These are phyloP conservation scores for Heliothis subflexa DNA, from an alignment of 1,140 invertebrate genomes.

Conservation along the genomic window DNA sequence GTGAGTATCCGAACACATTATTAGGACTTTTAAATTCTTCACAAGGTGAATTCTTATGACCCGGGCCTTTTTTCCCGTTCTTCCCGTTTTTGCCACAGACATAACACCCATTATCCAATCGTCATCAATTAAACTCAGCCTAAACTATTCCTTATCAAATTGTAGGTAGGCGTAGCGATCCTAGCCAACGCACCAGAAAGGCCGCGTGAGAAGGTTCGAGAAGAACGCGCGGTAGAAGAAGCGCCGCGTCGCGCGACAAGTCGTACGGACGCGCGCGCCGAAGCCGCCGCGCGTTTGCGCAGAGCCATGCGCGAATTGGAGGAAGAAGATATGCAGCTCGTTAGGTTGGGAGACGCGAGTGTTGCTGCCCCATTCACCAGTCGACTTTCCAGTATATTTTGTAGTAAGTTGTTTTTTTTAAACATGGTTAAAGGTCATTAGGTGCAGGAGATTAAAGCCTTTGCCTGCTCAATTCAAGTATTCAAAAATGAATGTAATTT, in stretches of 20 bases:
- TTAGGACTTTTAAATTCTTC: neutral
- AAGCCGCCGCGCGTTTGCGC: slow-evolving; percentile 86
- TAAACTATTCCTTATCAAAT: slow-evolving; percentile 8
- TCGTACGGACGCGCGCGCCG: slow-evolving; percentile 63
- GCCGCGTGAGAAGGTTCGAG: slow-evolving; percentile 66
- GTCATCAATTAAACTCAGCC: neutral
- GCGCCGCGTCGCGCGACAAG: slow-evolving; percentile 65
- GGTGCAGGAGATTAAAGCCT: too few species aligned
- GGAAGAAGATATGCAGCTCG: slow-evolving; percentile 95
- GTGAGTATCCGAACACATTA: slow-evolving; percentile 88
- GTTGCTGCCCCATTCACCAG: slow-evolving; percentile 99
- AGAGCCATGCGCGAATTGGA: slow-evolving; percentile 96
- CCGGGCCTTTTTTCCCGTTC: too few species aligned
- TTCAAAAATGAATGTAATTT: too few species aligned
- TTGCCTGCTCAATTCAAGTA: too few species aligned
- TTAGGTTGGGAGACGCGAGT: slow-evolving; percentile 98
- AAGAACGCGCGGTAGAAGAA: slow-evolving; percentile 61
- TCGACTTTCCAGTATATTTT: slow-evolving; percentile 98
- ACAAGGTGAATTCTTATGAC: too few species aligned
- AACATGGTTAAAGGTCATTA: too few species aligned
- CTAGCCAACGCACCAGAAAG: slow-evolving; percentile 94
- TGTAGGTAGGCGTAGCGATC: slow-evolving; percentile 92
- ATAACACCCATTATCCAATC: too few species aligned
- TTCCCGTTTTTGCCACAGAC: too few species aligned
- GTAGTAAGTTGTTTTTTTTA: slow-evolving; percentile 90